These are phyloP conservation scores for Trichomalopsis sarcophagae DNA, from an alignment of 1,140 invertebrate genomes.

Conservation along the genomic window DNA sequence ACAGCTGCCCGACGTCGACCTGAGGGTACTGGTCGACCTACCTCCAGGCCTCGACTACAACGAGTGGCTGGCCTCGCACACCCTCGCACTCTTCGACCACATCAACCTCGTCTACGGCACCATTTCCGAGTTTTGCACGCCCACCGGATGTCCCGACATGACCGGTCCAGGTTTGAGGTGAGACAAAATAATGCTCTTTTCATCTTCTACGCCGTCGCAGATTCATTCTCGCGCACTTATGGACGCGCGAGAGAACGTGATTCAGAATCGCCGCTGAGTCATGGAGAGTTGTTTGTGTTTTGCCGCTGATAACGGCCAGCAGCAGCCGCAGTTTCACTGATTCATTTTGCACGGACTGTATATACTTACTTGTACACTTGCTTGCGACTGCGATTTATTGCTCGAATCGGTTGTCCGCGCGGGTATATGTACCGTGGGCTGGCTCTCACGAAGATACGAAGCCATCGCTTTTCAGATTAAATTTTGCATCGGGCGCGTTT, in stretches of 20 bases:
- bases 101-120: slow-evolving; percentile 98
- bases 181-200: slow-evolving; percentile 52
- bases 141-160: slow-evolving; percentile 95
- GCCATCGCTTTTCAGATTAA: not conserved
- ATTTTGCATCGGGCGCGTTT: not conserved
- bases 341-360: too few species aligned
- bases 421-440: not conserved
- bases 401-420: not conserved
- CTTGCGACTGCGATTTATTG: too few species aligned
- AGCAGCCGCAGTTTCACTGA: too few species aligned
- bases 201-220: not conserved
- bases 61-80: slow-evolving; percentile 99
- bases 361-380: too few species aligned
- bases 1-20: slow-evolving; percentile 93
- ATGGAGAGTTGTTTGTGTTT: not conserved
- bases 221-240: not conserved
- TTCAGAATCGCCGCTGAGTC: not conserved
- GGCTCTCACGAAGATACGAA: not conserved
- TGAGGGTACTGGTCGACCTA: slow-evolving; percentile 93
- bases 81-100: slow-evolving; percentile 98
- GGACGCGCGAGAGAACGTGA: not conserved
- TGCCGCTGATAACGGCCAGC: not conserved
- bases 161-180: slow-evolving; percentile 93
- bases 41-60: slow-evolving; percentile 96
- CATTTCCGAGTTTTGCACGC: slow-evolving; percentile 98